Evolutionary conservation across 2,888 invertebrate species (phyloP).

Genomic region (Cephus pulcher): DNA sequence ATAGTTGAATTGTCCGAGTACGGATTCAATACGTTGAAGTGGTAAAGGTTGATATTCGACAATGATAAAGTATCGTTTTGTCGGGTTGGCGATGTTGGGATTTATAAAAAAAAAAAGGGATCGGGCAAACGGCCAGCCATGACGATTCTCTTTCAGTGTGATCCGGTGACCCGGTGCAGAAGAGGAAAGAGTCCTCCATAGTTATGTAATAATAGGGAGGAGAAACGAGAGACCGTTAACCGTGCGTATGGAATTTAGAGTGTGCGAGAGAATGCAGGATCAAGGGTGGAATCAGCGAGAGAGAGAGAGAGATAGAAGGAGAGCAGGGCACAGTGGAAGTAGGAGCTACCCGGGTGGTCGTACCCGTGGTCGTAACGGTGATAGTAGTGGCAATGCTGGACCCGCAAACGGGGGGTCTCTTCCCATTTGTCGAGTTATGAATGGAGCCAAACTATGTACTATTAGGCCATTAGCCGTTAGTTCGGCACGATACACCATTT

Average conservation of each 20-base stretch:
- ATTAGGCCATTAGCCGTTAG: constrained; percentile 23
- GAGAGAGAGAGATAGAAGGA: constrained; percentile 1
- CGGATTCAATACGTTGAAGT: background rate
- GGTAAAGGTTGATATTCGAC: background rate
- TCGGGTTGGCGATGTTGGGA: constrained; percentile 1
- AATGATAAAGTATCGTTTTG: background rate
- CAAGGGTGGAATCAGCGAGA: constrained; percentile 5
- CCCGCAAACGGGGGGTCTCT: constrained; percentile 4
- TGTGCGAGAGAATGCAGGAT: background rate
- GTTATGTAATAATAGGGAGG: background rate
- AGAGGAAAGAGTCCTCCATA: background rate
- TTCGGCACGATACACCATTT: constrained; percentile 22
- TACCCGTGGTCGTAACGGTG: background rate
- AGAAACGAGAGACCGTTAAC: background rate
- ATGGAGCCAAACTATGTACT: constrained; percentile 22
- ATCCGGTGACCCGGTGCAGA: background rate
- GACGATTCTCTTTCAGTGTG: background rate
- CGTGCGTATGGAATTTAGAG: background rate
- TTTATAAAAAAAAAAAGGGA: constrained; percentile 17
- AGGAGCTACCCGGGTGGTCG: background rate
- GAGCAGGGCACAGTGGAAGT: background rate
- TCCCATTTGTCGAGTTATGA: constrained; percentile 21
- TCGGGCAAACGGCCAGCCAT: constrained; percentile 4
- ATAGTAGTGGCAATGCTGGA: background rate
- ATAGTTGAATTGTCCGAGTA: background rate